Evolutionary conservation across 2,888 invertebrate species (phyloP), one percentile per base, ranked within the genome.

Genomic region (Sthenelais limicola): DNA sequence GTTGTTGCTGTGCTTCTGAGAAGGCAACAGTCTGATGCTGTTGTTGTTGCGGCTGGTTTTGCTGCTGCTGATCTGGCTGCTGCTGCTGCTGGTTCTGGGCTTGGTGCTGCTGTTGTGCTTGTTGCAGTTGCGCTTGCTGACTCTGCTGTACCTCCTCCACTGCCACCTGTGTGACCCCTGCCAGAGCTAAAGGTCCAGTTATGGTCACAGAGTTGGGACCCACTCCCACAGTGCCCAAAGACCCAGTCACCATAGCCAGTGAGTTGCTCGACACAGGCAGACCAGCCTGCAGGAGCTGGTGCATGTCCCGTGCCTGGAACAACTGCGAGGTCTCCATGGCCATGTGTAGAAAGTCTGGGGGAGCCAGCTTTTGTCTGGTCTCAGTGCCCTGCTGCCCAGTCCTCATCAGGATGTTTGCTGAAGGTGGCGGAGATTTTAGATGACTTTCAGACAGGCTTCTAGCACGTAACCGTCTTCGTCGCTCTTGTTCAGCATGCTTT

Each of bases 321-420:
- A 62, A 26, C 35, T 62, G 62, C 1, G 62, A 62, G 62, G 35
- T 62, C 62, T 62, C 62, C 62, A 62, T 62, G 38, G 62, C 62
- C 62, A 62, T 62, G 35, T 62, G 62, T 1, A 62, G 24, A 26
- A 62, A 62, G 38, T 62, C 62, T n/a, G 62, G 35, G 4, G 62
- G 35, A 26, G 24, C 35, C 21, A 38, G 15, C 26, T 35, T 35
- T 5, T 26, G 21, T 1, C 21, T 28, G 24, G 24, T 26, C 12
- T n/a, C 51, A 24, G 33, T 38, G 30, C 5, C 5, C 62, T 62
- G 62, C 35, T 38, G n/a, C 24, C 24, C 38, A 1, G 24, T 24
- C 38, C 43, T 35, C 15, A 62, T 24, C 18, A 21, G n/a, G 9
- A 21, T 24, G 38, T 62, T 21, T 12, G 62, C 62, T 15, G 62